Conservation (phyloP, 2,797 vertebrate species). For the Knipowitschia caucasica region DNA sequence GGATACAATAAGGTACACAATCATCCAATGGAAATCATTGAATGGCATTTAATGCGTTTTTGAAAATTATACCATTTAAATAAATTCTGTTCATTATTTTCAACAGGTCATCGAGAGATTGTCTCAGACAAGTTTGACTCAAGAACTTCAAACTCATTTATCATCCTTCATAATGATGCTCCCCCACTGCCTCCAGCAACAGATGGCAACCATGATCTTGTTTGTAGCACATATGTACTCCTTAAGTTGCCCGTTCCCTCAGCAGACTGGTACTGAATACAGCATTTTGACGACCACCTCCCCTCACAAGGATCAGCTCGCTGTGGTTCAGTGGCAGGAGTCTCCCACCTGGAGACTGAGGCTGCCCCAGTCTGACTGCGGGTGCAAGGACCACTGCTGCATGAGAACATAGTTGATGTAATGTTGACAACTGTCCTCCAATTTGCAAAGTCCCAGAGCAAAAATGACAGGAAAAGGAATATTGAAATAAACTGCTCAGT, state of each 20-base stretch:
- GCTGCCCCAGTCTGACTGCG: constrained; percentile 5
- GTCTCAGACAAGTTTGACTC: constrained; percentile 19
- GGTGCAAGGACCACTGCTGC: constrained; percentile 7
- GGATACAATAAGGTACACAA: constrained; percentile 66
- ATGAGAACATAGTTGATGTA: not conserved
- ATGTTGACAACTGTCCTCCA: not conserved
- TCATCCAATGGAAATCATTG: too few species aligned
- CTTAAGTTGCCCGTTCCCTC: constrained; percentile 62
- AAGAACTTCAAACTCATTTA: constrained; percentile 78
- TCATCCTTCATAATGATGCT: constrained; percentile 66
- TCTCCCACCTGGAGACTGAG: not conserved
- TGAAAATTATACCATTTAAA: too few species aligned
- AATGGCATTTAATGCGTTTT: too few species aligned
- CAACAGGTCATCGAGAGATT: constrained; percentile 28
- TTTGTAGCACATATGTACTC: constrained; percentile 77
- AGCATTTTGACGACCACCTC: constrained; percentile 60
- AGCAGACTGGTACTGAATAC: constrained; percentile 49
- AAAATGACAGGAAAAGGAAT: too few species aligned
- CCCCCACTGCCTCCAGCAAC: constrained; percentile 81
- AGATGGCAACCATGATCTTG: constrained; percentile 64
- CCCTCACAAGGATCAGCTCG: constrained; percentile 71
- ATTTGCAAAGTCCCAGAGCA: too few species aligned
- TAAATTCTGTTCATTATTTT: not conserved
- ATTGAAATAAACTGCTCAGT: too few species aligned
- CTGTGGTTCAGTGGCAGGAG: not conserved